These are phyloP conservation scores for Hedya salicella DNA, from an alignment of 2,888 invertebrate genomes.

Conservation along the genomic window DNA sequence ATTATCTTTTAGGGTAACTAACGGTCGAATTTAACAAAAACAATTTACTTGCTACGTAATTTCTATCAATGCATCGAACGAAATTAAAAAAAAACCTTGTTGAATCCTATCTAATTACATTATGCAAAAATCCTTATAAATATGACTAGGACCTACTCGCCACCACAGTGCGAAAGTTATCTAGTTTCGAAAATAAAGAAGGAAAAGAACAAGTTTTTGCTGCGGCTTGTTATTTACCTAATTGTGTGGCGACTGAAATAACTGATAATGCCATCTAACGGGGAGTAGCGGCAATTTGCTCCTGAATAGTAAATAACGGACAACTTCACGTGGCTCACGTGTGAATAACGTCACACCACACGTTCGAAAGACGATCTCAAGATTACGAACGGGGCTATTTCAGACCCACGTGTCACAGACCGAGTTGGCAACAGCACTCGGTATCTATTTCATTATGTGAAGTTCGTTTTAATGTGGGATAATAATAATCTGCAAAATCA, in stretches of 20 bases:
- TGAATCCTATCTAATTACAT: too few species aligned
- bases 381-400: constrained; percentile 66
- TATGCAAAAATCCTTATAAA: background rate
- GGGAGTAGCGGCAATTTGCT: constrained; percentile 62
- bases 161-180: background rate
- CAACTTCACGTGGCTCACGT: constrained; percentile 39
- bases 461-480: constrained; percentile 64
- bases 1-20: too few species aligned
- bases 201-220: background rate
- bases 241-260: constrained; percentile 1
- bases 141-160: background rate
- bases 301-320: constrained; percentile 31
- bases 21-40: too few species aligned
- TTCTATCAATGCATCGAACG: too few species aligned
- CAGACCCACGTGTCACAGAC: constrained; percentile 67
- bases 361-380: constrained; percentile 54
- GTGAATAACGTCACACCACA: constrained; percentile 45
- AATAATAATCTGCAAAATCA: constrained; percentile 49
- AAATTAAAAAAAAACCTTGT: background rate
- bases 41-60: too few species aligned
- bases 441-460: constrained; percentile 68
- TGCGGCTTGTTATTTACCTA: constrained; percentile 25
- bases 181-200: background rate
- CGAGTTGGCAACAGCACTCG: constrained; percentile 73
- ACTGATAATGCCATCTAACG: constrained; percentile 67